Conservation (phyloP, 2,113 vertebrate species). For the Tachycineta bicolor region DNA sequence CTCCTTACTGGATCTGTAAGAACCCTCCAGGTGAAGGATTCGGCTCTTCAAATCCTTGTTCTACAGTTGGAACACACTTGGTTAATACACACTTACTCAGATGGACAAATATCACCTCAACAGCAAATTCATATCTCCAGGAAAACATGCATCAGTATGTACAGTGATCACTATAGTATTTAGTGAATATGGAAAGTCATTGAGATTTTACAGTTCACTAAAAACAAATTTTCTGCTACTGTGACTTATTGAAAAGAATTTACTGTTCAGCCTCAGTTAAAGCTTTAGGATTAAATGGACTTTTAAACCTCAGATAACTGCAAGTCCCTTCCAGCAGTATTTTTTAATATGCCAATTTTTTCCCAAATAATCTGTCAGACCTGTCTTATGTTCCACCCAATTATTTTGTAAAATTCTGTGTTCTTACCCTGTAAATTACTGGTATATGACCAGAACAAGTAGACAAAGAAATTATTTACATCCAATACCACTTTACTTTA, state of each 20-base stretch:
- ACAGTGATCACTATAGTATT: background rate
- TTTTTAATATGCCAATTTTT: background rate
- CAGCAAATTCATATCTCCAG: background rate
- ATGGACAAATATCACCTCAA: background rate
- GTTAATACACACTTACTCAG: background rate
- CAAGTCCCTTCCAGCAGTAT: background rate
- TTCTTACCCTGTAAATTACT: background rate
- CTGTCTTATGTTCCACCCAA: background rate
- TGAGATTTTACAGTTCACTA: background rate
- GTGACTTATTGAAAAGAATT: background rate
- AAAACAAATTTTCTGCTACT: background rate
- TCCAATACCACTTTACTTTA: background rate
- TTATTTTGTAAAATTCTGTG: background rate
- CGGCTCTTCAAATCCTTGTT: constrained; percentile 93
- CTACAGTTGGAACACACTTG: constrained; percentile 66
- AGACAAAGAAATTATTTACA: background rate
- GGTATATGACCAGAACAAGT: background rate
- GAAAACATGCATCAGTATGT: background rate
- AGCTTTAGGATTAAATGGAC: background rate
- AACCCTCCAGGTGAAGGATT: constrained; percentile 88
- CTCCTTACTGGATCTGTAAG: constrained; percentile 91
- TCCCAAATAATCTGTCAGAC: background rate
- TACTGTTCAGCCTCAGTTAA: background rate
- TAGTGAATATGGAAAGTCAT: background rate
- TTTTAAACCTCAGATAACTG: background rate